Evolutionary conservation across 2,888 invertebrate genomes (phyloP).

Genomic region (Nomada ruficornis): DNA sequence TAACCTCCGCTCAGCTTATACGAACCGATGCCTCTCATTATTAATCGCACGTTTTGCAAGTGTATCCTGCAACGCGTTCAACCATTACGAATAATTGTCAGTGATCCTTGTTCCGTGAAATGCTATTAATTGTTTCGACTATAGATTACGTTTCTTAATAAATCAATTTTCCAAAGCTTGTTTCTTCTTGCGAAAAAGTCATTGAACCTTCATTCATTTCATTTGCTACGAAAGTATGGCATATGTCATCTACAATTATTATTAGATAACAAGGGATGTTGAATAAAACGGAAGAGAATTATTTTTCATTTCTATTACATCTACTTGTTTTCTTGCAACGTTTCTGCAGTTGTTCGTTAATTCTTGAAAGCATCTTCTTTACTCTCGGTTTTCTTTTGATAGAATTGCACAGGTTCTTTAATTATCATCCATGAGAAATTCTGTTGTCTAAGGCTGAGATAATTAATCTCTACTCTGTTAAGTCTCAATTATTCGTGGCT

Average conservation of each 20-base stretch:
- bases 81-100: constrained; percentile 16
- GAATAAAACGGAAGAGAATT: no score
- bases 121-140: neutral
- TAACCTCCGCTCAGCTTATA: neutral
- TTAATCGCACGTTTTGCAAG: constrained; percentile 42
- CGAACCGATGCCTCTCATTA: constrained; percentile 27
- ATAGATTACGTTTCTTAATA: constrained; percentile 1
- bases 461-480: neutral
- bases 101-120: neutral
- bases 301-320: no score
- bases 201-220: no score
- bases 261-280: no score
- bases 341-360: no score
- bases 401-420: no score
- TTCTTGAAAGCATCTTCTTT: no score
- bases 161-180: neutral
- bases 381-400: no score
- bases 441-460: neutral
- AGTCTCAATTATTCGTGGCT: neutral
- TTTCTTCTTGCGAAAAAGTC: no score
- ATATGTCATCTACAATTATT: no score
- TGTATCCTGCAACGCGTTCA: constrained; percentile 10
- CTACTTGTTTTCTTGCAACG: no score
- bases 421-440: neutral
- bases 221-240: no score